Percentiles rank a stretch among this genome's conserved stretches.
Conservation (phyloP, 2,888 invertebrate species). For the Sphinx pinastri region DNA sequence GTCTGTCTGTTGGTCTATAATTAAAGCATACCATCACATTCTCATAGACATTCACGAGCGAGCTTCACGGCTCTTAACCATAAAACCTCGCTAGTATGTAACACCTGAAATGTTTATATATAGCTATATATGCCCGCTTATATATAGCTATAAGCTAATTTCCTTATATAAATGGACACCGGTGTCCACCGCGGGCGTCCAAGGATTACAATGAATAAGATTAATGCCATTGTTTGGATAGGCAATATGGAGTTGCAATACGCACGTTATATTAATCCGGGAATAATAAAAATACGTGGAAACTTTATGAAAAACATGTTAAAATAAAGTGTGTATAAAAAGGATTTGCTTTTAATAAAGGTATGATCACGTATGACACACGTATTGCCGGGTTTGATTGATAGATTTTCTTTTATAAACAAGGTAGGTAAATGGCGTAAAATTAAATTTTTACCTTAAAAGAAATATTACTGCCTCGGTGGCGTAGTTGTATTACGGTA, state of each 20-base stretch:
- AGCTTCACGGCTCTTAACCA: constrained; percentile 11
- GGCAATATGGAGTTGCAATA: background rate
- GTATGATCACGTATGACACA: background rate
- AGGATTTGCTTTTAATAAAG: constrained; percentile 16
- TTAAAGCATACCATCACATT: constrained; percentile 22
- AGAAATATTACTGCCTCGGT: no score
- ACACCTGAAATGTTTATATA: background rate
- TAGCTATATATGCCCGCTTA: no score
- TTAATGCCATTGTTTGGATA: constrained; percentile 6
- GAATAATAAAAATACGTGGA: constrained; percentile 15
- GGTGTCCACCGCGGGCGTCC: no score
- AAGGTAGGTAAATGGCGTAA: no score
- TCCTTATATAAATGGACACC: no score
- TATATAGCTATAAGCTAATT: no score
- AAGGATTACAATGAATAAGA: background rate
- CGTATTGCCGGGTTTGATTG: background rate
- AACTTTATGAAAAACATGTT: constrained; percentile 4
- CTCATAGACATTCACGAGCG: constrained; percentile 17
- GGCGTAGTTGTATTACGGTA: no score
- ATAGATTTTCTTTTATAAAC: constrained; percentile 4
- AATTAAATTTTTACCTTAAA: background rate
- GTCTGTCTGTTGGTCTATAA: constrained; percentile 20
- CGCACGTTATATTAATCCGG: background rate
- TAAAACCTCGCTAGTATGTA: background rate
- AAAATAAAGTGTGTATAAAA: constrained; percentile 1